A percentile compares a stretch with the other conserved stretches of the same genome.
These are phyloP conservation scores for Sycophila sp. DNA, from an alignment of 1,140 invertebrate species.

Conservation along the genomic window DNA sequence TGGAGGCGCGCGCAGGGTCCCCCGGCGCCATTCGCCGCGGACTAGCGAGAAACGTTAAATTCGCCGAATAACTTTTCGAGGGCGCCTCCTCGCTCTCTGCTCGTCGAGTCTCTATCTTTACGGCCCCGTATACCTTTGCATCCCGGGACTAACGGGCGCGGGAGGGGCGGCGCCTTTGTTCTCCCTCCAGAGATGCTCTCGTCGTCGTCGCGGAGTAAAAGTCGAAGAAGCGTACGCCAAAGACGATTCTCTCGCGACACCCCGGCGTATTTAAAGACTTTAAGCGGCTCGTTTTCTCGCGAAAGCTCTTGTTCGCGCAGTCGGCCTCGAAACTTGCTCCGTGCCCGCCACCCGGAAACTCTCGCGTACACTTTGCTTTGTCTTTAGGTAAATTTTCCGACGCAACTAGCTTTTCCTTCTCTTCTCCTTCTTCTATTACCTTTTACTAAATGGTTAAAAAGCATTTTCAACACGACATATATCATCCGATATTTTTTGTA, in stretches of 20 bases:
- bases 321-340: neutral
- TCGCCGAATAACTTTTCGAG: constrained; percentile 35
- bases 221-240: neutral
- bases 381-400: neutral
- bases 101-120: neutral
- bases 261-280: constrained; percentile 49
- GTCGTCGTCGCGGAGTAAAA: neutral
- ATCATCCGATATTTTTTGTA: no score
- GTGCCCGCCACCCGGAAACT: no score
- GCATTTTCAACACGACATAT: no score
- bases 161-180: constrained; percentile 2
- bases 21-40: constrained; percentile 6
- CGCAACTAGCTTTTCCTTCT: neutral
- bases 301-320: constrained; percentile 6
- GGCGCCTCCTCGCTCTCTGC: neutral
- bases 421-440: neutral
- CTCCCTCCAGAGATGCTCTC: neutral
- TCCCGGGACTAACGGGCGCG: neutral
- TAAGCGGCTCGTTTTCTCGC: constrained; percentile 40
- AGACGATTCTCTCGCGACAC: neutral
- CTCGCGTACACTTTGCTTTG: neutral
- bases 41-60: constrained; percentile 38
- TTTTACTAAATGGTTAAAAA: no score
- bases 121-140: neutral
- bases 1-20: constrained; percentile 15